A percentile compares a stretch with the other conserved stretches of the same genome.
Evolutionary conservation across 2,888 invertebrate species (phyloP).

Genomic region (Gymnocheta viridis): DNA sequence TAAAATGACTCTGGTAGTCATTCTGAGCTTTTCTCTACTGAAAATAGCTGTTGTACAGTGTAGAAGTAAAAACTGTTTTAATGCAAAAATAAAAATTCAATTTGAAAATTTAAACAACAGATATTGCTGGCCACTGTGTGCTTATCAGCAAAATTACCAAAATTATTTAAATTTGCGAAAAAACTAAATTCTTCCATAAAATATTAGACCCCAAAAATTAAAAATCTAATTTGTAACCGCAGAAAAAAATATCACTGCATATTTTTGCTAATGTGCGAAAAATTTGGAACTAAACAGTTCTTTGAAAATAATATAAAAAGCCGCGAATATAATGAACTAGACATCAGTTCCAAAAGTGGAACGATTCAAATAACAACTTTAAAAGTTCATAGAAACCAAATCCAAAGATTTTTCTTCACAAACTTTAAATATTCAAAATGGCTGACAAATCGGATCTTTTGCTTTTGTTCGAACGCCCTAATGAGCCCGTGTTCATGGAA

Average conservation of each 20-base stretch:
- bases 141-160: constrained; percentile 21
- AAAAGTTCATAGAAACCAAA: neutral
- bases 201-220: neutral
- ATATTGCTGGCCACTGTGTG: too few relatives aligned
- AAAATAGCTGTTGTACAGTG: too few relatives aligned
- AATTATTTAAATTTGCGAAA: neutral
- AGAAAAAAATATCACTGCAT: neutral
- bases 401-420: neutral
- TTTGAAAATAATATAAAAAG: constrained; percentile 37
- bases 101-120: too few relatives aligned
- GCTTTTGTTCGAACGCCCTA: constrained; percentile 88
- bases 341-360: constrained; percentile 27
- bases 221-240: neutral
- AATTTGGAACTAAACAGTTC: neutral
- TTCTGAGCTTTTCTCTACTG: too few relatives aligned
- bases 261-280: neutral
- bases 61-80: too few relatives aligned
- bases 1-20: too few relatives aligned
- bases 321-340: neutral
- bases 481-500: constrained; percentile 89
- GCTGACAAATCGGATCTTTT: constrained; percentile 84
- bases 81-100: neutral
- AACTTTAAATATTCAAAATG: constrained; percentile 70
- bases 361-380: neutral
- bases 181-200: neutral